Conservation (phyloP, 2,797 vertebrate genomes). For the Acrossocheilus fasciatus region DNA sequence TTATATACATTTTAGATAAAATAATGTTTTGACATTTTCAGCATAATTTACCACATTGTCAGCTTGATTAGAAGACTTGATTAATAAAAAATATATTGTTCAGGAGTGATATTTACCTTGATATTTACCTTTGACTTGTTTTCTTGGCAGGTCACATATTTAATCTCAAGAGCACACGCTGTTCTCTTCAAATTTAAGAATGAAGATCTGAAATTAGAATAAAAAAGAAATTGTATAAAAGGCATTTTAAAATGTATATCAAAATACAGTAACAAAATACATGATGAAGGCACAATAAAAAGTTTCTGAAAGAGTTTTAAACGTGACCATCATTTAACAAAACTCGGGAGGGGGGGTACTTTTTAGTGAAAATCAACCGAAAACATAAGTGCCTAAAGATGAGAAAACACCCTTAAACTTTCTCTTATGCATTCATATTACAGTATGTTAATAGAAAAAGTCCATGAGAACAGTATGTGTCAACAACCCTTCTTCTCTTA, state of each 20-base stretch:
- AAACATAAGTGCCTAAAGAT: not conserved
- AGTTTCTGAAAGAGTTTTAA: too few species aligned
- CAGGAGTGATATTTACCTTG: not conserved
- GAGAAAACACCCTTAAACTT: not conserved
- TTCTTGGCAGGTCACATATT: not conserved
- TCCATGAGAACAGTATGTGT: not conserved
- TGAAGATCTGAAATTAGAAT: not conserved
- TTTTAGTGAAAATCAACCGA: not conserved
- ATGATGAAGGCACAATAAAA: too few species aligned
- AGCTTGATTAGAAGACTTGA: not conserved
- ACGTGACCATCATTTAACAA: not conserved
- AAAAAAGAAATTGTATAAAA: too few species aligned
- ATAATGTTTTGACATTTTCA: not conserved
- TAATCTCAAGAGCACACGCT: not conserved
- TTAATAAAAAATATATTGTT: not conserved
- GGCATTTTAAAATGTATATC: too few species aligned
- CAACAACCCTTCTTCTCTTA: not conserved
- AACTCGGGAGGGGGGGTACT: not conserved
- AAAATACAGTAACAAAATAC: too few species aligned
- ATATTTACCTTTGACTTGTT: not conserved
- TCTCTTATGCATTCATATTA: not conserved
- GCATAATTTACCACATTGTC: not conserved
- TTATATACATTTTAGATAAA: too few species aligned
- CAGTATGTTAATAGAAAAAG: not conserved
- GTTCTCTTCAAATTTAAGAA: too few species aligned